Percentiles rank a stretch among this genome's conserved stretches.
phyloP scores from a whole-genome alignment of 2,113 vertebrate species.

The Caloenas nicobarica region DNA sequence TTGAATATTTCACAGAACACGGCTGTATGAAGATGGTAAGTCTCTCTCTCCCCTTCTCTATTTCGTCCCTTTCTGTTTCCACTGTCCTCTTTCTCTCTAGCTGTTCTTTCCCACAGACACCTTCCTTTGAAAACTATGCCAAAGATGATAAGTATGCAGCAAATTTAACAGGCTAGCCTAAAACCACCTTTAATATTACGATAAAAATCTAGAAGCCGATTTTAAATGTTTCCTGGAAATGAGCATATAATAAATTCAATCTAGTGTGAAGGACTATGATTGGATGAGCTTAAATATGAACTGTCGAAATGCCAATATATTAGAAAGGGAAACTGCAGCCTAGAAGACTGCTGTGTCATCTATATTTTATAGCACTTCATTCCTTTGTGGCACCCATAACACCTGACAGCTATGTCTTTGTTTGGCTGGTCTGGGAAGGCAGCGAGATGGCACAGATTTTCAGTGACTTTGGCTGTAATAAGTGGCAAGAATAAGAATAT shows the following conservation, averaged over 20 bases:
- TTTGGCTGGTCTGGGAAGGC: not conserved
- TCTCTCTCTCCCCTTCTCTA: not conserved
- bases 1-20: constrained; percentile 23
- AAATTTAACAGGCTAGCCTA: not conserved
- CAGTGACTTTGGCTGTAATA: not conserved
- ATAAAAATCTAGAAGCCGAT: not conserved
- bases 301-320: not conserved
- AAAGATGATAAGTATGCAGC: not conserved
- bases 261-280: not conserved
- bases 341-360: not conserved
- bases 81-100: not conserved
- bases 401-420: not conserved
- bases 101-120: not conserved
- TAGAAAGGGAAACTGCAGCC: not conserved
- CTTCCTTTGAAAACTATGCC: not conserved
- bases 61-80: not conserved
- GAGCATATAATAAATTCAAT: not conserved
- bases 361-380: not conserved
- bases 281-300: not conserved
- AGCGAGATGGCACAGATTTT: not conserved
- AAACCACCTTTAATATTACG: not conserved
- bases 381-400: not conserved
- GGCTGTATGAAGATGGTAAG: not conserved
- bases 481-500: not conserved
- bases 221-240: not conserved